A percentile compares a stretch with the other conserved stretches of the same genome.
phyloP scores from a whole-genome alignment of 1,140 invertebrate species.

The Steinernema khuongi region DNA sequence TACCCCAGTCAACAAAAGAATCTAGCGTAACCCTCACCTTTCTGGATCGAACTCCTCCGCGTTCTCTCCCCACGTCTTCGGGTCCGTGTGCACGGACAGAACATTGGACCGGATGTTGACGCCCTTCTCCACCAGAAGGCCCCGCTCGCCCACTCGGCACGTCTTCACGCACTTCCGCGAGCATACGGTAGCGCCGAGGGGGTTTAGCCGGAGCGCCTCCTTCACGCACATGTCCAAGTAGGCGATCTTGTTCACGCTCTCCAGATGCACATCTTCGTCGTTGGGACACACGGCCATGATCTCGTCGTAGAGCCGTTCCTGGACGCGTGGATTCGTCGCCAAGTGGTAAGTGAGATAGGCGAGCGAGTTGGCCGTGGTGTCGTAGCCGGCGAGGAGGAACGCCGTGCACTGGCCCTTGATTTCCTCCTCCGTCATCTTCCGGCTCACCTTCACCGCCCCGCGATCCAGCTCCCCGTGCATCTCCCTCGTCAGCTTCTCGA shows the following conservation, averaged over 20 bases:
- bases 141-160: slow-evolving; percentile 44
- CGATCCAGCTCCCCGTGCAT: neutral
- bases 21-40: slow-evolving; percentile 19
- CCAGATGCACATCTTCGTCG: slow-evolving; percentile 40
- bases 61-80: slow-evolving; percentile 52
- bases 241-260: slow-evolving; percentile 42
- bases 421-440: slow-evolving; percentile 58
- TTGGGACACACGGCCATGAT: slow-evolving; percentile 62
- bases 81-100: slow-evolving; percentile 58
- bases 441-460: slow-evolving; percentile 20
- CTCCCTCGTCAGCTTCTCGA: slow-evolving; percentile 3
- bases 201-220: slow-evolving; percentile 48
- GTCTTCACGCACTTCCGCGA: slow-evolving; percentile 49
- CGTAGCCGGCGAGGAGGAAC: slow-evolving; percentile 65
- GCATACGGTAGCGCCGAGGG: slow-evolving; percentile 42
- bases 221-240: slow-evolving; percentile 51
- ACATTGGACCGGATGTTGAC: slow-evolving; percentile 58
- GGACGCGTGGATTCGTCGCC: slow-evolving; percentile 66
- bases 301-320: slow-evolving; percentile 66
- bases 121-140: slow-evolving; percentile 55
- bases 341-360: slow-evolving; percentile 68
- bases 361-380: slow-evolving; percentile 71
- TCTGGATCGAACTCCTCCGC: slow-evolving; percentile 39
- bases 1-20: no score
- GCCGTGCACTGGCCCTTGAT: slow-evolving; percentile 61